Conservation (phyloP, 2,113 vertebrate species). For the Erpornis zantholeuca region DNA sequence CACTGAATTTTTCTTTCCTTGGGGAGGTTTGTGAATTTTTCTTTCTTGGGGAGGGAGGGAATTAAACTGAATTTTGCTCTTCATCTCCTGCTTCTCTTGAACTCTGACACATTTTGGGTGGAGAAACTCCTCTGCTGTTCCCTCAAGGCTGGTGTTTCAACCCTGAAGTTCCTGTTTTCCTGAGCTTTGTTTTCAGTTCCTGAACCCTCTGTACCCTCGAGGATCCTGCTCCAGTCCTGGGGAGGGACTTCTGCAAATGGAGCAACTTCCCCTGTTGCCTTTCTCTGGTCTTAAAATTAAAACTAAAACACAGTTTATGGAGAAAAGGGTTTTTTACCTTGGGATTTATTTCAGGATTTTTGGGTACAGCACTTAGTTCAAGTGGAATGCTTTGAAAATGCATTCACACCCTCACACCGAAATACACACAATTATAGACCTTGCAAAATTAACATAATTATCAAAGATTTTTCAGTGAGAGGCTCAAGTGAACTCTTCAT, state of each 20-base stretch:
- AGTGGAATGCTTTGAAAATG: no score
- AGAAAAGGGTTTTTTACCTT: no score
- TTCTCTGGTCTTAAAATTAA: no score
- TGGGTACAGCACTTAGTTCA: no score
- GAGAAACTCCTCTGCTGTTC: not conserved
- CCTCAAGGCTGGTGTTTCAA: fast-evolving
- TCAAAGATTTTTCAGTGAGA: no score
- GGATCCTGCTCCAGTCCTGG: not conserved
- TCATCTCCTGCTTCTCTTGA: not conserved
- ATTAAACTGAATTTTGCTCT: not conserved
- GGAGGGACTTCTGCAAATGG: not conserved
- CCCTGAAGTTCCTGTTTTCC: not conserved
- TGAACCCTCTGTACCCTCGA: not conserved
- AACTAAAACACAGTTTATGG: no score
- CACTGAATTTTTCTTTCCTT: fast-evolving
- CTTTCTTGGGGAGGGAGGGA: not conserved
- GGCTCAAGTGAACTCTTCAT: no score
- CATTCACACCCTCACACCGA: no score
- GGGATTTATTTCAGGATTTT: no score
- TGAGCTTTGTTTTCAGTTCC: not conserved
- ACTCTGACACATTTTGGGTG: fast-evolving
- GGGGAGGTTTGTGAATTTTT: not conserved
- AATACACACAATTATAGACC: no score
- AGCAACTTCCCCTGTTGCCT: not conserved
- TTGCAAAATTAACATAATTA: no score